Evolutionary conservation across 1,140 invertebrate genomes (phyloP).

Genomic region (Micrasema longulum): DNA sequence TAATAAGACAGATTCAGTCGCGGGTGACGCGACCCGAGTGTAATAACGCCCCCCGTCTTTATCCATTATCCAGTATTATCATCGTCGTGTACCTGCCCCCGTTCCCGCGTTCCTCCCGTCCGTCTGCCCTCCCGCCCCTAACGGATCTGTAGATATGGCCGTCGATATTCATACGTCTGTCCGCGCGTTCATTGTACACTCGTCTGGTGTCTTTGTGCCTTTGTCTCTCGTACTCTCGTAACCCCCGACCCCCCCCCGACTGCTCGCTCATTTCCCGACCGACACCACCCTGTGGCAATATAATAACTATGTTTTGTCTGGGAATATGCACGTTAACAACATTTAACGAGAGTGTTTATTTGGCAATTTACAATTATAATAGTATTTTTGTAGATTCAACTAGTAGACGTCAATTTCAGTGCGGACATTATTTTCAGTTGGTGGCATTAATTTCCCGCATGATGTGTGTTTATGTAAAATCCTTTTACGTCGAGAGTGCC

Average conservation of each 20-base stretch:
- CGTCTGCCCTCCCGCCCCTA: conserved; percentile 25
- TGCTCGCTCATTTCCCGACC: conserved; percentile 5
- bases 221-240: conserved; percentile 39
- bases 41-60: conserved; percentile 32
- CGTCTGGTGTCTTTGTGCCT: conserved; percentile 50
- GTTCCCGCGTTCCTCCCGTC: background rate
- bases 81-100: conserved; percentile 7
- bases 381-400: no score
- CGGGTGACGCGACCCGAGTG: conserved; percentile 11
- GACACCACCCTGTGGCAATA: conserved; percentile 1
- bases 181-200: conserved; percentile 36
- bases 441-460: conserved; percentile 28
- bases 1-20: conserved; percentile 24
- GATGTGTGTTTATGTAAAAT: conserved; percentile 29
- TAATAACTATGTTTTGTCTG: conserved; percentile 18
- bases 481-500: conserved; percentile 21
- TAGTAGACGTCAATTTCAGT: no score
- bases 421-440: conserved; percentile 5
- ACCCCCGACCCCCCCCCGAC: background rate
- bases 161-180: conserved; percentile 51
- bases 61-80: conserved; percentile 34
- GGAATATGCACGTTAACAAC: background rate
- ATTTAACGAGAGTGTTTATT: no score
- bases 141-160: conserved; percentile 47
- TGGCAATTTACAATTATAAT: no score